phyloP scores from a whole-genome alignment of 2,113 vertebrate genomes.

The Vicugna pacos region DNA sequence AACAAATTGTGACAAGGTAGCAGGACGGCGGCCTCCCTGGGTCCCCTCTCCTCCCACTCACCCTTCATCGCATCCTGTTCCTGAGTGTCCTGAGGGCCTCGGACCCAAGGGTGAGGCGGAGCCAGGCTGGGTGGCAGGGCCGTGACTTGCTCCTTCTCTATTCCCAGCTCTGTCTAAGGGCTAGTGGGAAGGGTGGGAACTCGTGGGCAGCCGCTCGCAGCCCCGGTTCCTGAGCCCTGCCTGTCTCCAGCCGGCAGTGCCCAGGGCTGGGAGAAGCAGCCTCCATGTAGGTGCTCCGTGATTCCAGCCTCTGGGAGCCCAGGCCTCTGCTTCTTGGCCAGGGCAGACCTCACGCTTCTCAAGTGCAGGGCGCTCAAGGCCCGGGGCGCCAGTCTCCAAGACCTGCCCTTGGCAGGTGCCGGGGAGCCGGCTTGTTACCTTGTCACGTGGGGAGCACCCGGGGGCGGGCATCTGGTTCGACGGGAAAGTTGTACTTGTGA shows the following conservation, averaged over 20 bases:
- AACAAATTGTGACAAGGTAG: background rate
- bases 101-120: too few relatives aligned
- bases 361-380: rapidly evolving
- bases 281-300: rapidly evolving
- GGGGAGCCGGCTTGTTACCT: rapidly evolving
- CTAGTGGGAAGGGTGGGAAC: rapidly evolving
- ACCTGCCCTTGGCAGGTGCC: background rate
- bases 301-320: rapidly evolving
- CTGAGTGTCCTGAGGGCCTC: background rate
- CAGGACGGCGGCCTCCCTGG: rapidly evolving
- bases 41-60: too few relatives aligned
- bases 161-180: rapidly evolving
- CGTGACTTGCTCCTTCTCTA: rapidly evolving
- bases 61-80: background rate
- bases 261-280: rapidly evolving
- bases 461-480: too few relatives aligned
- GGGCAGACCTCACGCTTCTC: background rate
- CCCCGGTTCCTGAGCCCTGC: background rate
- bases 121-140: rapidly evolving
- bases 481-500: rapidly evolving
- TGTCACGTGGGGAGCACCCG: background rate
- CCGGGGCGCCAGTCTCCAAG: too few relatives aligned
- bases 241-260: rapidly evolving
- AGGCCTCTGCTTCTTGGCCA: background rate
- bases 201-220: rapidly evolving